Percentiles rank a stretch among this genome's conserved stretches.
phyloP scores from a whole-genome alignment of 1,140 invertebrate species.

The Ylistrum balloti region DNA sequence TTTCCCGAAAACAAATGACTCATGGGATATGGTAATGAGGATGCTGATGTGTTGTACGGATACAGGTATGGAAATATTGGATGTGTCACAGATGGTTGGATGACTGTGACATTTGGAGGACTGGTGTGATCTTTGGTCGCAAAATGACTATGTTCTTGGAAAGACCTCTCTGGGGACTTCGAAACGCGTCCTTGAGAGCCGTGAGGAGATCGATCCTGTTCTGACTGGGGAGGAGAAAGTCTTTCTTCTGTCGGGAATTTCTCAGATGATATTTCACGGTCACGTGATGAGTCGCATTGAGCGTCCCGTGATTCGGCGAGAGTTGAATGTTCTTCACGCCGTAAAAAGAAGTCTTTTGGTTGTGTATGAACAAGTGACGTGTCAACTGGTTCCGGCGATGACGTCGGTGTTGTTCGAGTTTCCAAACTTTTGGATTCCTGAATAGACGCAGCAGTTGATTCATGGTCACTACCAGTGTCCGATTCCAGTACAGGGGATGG shows the following conservation, averaged over 20 bases:
- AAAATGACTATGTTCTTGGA: not conserved
- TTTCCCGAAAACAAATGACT: constrained; percentile 65
- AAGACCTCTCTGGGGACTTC: not conserved
- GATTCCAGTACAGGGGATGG: not conserved
- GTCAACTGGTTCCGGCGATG: not conserved
- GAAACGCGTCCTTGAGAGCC: not conserved
- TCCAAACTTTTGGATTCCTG: not conserved
- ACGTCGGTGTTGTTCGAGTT: not conserved
- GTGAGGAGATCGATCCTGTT: not conserved
- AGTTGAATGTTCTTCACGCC: not conserved
- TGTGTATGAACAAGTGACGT: not conserved
- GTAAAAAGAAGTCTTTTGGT: not conserved
- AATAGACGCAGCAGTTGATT: not conserved
- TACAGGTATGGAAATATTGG: constrained; percentile 78
- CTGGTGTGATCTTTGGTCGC: constrained; percentile 64
- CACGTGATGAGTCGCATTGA: not conserved
- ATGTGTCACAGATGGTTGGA: constrained; percentile 75
- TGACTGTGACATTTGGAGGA: constrained; percentile 78
- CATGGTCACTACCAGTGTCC: not conserved
- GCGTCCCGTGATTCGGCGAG: not conserved
- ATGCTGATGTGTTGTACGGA: constrained; percentile 66
- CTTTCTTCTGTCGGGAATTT: not conserved
- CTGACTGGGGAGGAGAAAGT: constrained; percentile 37
- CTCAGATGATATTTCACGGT: not conserved
- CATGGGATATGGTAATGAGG: constrained; percentile 62